Conservation (phyloP, 1,140 invertebrate species). For the Ips nitidus region DNA sequence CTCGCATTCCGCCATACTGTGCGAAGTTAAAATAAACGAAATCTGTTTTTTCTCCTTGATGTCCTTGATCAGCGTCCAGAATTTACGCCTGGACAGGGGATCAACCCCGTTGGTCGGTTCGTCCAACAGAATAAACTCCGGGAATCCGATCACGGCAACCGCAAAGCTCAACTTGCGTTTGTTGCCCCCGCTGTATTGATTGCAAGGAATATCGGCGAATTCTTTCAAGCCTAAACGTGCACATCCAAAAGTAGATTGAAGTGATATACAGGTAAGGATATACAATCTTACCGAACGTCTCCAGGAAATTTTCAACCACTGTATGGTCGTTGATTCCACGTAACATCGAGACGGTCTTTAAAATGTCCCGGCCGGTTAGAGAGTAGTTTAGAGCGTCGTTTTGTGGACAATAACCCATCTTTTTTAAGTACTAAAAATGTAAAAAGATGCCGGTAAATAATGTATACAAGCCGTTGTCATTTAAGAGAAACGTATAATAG, state of each 20-base stretch:
- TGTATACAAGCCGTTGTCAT: neutral
- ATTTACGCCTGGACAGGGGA: conserved; percentile 63
- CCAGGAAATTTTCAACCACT: conserved; percentile 59
- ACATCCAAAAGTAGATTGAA: conserved; percentile 3
- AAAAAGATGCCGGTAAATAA: conserved; percentile 7
- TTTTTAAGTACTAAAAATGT: conserved; percentile 54
- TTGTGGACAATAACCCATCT: conserved; percentile 71
- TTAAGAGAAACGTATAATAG: neutral
- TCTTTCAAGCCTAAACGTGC: conserved; percentile 40
- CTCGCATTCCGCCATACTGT: conserved; percentile 88
- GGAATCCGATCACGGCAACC: conserved; percentile 76
- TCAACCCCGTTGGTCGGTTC: conserved; percentile 71
- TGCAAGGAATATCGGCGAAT: conserved; percentile 55
- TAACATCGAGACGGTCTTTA: conserved; percentile 67
- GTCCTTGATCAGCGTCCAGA: conserved; percentile 62
- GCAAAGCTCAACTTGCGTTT: conserved; percentile 82
- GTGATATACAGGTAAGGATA: neutral
- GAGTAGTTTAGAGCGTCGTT: conserved; percentile 71
- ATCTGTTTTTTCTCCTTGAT: conserved; percentile 54
- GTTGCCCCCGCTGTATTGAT: conserved; percentile 74
- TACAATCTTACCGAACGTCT: conserved; percentile 56
- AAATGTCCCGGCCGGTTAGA: conserved; percentile 69
- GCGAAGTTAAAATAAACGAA: conserved; percentile 62
- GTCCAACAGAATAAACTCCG: conserved; percentile 73
- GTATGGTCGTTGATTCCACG: conserved; percentile 57